Evolutionary conservation across 2,113 vertebrate species (phyloP), one percentile per base, ranked within the genome.

Genomic region (Hystrix cristata): DNA sequence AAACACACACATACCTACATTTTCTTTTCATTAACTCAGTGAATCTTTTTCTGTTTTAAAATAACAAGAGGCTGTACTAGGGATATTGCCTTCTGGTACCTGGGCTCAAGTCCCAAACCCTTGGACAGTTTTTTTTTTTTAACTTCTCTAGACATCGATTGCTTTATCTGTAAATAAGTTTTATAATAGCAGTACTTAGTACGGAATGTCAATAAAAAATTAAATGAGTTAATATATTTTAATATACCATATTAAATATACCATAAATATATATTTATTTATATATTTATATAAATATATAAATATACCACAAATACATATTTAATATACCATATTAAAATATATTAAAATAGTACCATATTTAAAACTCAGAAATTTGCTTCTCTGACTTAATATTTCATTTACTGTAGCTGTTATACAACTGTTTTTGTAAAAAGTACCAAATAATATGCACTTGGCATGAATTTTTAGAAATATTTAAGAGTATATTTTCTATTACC

Each of bases 331-430:
- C 38, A 38, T 38, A 38, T 38, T 38, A 38, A 38, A 38, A 38
- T 38, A 38, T 38, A 38, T 38, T 38, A 80, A 87, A 91, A 14
- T 38, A 46, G 18, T 51, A 8, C 3, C 38, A 67, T 62, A 43
- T 5, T 78, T 60, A 84, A 84, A 87, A 72, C 81, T 92, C 48
- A 92, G 19, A 76, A 86, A 90, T 78, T 96, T 92, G 18, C 27
- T 95, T 60, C 91, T 74, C 60, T 91, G 23, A 81, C 18, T 91
- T 53, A 53, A 86, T 88, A 71, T 65, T 89, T 92, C 12, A 80
- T 84, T 94, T 14, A 80, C 67, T 95, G 86, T 74, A 8, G 25
- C 14, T 86, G 16, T 43, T 27, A 85, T 46, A 18, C 34, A 62
- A 51, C 15, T 31, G 60, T 38, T 87, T 94, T 87, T 90, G 6